phyloP scores from a whole-genome alignment of 1,140 invertebrate species.

The Heterodera carotae region DNA sequence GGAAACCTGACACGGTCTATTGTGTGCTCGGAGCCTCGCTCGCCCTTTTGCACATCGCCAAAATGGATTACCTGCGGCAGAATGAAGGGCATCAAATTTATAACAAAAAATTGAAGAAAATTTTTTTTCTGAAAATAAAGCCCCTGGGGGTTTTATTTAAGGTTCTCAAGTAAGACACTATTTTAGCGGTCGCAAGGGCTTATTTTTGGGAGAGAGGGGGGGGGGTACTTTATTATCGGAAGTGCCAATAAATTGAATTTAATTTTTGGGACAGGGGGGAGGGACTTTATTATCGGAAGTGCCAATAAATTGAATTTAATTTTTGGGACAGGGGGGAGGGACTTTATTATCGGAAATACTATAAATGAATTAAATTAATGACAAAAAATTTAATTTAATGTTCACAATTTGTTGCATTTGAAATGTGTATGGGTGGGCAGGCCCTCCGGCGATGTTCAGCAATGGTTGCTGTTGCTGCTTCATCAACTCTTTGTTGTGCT shows the following conservation, averaged over 20 bases:
- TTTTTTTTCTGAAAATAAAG: too few species aligned
- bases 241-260: slow-evolving; percentile 69
- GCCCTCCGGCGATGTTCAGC: slow-evolving; percentile 88
- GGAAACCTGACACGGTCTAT: slow-evolving; percentile 87
- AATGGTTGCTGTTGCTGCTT: slow-evolving; percentile 69
- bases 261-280: slow-evolving; percentile 16
- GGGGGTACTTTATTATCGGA: slow-evolving; percentile 84
- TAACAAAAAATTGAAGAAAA: too few species aligned
- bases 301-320: background rate
- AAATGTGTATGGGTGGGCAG: slow-evolving; percentile 85
- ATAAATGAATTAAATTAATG: slow-evolving; percentile 71
- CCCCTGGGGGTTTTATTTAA: too few species aligned
- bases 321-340: slow-evolving; percentile 19
- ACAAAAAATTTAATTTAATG: too few species aligned
- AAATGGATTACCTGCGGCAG: slow-evolving; percentile 76
- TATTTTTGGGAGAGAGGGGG: slow-evolving; percentile 12
- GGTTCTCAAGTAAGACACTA: too few species aligned
- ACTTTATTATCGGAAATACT: slow-evolving; percentile 81
- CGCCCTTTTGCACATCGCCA: slow-evolving; percentile 80
- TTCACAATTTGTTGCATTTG: slow-evolving; percentile 73
- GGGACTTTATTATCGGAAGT: slow-evolving; percentile 85
- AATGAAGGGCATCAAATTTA: too few species aligned
- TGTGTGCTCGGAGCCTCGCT: slow-evolving; percentile 83
- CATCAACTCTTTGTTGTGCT: too few species aligned
- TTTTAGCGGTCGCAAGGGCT: too few species aligned